phyloP scores from a whole-genome alignment of 2,797 vertebrate species.

The Thalassophryne amazonica region DNA sequence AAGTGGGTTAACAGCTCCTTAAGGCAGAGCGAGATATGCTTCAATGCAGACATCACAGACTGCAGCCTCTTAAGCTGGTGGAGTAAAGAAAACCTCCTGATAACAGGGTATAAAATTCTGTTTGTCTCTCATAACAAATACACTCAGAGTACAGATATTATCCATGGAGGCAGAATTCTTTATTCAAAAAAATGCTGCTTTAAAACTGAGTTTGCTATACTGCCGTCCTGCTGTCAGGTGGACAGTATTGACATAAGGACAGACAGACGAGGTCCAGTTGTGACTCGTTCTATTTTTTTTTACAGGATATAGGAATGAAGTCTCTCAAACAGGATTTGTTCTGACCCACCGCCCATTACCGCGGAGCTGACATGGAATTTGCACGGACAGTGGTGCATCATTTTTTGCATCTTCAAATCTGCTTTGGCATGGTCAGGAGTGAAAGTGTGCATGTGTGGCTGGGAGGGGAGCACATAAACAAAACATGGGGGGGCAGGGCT shows the following conservation, averaged over 20 bases:
- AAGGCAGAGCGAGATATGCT: conserved; percentile 39
- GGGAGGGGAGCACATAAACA: conserved; percentile 13
- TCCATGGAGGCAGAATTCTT: neutral
- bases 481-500: conserved; percentile 30
- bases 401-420: conserved; percentile 76
- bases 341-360: conserved; percentile 56
- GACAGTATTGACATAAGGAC: no score
- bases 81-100: conserved; percentile 24
- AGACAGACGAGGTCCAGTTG: conserved; percentile 13
- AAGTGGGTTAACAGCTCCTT: conserved; percentile 52
- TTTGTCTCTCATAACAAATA: conserved; percentile 8
- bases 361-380: conserved; percentile 63
- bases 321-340: conserved; percentile 60
- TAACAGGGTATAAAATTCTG: conserved; percentile 18
- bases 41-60: conserved; percentile 48
- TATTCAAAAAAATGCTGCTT: neutral
- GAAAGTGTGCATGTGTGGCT: conserved; percentile 14
- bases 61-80: conserved; percentile 24
- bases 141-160: neutral
- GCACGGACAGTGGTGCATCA: conserved; percentile 59
- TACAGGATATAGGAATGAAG: conserved; percentile 52
- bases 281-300: conserved; percentile 40
- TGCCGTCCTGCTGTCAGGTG: no score
- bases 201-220: neutral
- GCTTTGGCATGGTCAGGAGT: conserved; percentile 61